phyloP scores from a whole-genome alignment of 2,797 vertebrate genomes.

The Periophthalmus magnuspinnatus region DNA sequence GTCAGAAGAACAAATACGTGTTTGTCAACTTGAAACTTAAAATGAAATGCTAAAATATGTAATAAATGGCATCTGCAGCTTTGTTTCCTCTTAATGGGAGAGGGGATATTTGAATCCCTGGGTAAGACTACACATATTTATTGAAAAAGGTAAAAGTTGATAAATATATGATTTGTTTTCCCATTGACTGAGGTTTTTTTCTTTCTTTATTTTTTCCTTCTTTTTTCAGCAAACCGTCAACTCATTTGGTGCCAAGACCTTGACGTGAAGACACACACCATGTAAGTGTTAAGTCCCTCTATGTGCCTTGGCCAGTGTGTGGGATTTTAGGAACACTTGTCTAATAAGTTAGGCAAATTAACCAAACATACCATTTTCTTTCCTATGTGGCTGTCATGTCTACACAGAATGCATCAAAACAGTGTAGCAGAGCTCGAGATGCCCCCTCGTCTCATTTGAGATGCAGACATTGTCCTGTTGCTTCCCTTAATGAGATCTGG shows the following conservation, averaged over 20 bases:
- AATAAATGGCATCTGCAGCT: background rate
- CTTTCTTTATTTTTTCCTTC: constrained; percentile 61
- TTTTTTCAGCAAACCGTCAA: constrained; percentile 41
- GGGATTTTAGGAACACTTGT: constrained; percentile 31
- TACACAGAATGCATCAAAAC: constrained; percentile 60
- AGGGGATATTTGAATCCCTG: background rate
- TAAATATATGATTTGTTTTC: constrained; percentile 45
- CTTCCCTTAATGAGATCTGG: constrained; percentile 77
- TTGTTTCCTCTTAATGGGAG: no score
- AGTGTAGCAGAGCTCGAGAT: constrained; percentile 59
- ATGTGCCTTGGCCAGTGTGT: constrained; percentile 11
- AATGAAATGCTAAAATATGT: background rate
- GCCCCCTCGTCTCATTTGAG: constrained; percentile 65
- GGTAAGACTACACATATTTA: no score
- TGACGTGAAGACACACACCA: constrained; percentile 25
- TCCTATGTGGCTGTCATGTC: constrained; percentile 31
- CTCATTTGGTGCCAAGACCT: constrained; percentile 34
- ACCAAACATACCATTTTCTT: constrained; percentile 30
- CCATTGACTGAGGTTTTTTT: constrained; percentile 36
- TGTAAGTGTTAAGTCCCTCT: constrained; percentile 50
- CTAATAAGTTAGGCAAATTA: constrained; percentile 37
- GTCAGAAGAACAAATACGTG: constrained; percentile 1
- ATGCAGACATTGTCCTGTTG: constrained; percentile 76
- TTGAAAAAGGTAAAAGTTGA: background rate
- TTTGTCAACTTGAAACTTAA: constrained; percentile 2